Percentiles rank a stretch among this genome's conserved stretches.
Evolutionary conservation across 1,140 invertebrate species (phyloP).

Genomic region (Belonocnema kinseyi): DNA sequence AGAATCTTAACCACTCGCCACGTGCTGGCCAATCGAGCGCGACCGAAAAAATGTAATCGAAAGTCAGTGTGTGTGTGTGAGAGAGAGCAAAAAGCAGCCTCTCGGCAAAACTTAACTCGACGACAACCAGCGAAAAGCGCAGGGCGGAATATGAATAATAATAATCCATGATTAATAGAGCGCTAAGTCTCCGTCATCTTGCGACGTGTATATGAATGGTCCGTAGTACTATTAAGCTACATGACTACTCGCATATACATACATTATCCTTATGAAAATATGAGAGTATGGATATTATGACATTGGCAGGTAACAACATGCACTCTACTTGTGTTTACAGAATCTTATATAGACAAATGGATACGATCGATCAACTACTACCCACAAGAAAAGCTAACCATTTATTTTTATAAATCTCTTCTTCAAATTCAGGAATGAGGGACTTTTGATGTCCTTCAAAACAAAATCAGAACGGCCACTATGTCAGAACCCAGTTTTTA

Average conservation of each 20-base stretch:
- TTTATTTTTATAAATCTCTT: no score
- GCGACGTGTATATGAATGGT: slow-evolving; percentile 49
- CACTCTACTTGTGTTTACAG: no score
- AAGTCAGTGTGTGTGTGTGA: not conserved
- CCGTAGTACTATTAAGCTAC: slow-evolving; percentile 53
- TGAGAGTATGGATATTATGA: slow-evolving; percentile 47
- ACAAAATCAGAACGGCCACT: no score
- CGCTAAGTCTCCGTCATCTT: slow-evolving; percentile 55
- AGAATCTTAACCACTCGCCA: slow-evolving; percentile 41
- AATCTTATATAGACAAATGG: no score
- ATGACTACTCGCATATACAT: slow-evolving; percentile 40
- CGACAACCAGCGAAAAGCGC: slow-evolving; percentile 63
- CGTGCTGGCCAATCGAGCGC: slow-evolving; percentile 59
- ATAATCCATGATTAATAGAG: slow-evolving; percentile 72
- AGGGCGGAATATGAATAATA: slow-evolving; percentile 67
- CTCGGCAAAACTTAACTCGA: slow-evolving; percentile 59
- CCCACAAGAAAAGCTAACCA: no score
- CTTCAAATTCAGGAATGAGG: no score
- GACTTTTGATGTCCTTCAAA: no score
- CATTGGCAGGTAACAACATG: slow-evolving; percentile 46
- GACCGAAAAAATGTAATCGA: slow-evolving; percentile 50
- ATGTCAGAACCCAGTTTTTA: no score
- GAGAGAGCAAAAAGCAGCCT: slow-evolving; percentile 54
- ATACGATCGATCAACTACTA: no score
- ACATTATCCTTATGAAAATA: slow-evolving; percentile 41